Percentiles rank a stretch among this genome's conserved stretches.
Conservation (phyloP, 2,888 invertebrate genomes). For the Machimus rusticus region DNA sequence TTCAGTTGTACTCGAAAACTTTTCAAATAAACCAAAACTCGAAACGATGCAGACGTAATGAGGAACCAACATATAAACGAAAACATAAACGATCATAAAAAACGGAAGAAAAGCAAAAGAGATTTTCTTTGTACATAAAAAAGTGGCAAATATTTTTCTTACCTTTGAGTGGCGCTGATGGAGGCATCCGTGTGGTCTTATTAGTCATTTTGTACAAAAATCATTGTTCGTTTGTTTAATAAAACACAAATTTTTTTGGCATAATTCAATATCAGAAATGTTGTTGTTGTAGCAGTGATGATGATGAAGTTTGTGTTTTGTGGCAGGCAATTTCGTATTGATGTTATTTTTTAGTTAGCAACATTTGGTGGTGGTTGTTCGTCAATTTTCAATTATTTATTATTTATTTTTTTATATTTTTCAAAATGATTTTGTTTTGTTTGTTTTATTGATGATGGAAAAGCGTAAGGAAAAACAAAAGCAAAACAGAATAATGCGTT, state of each 20-base stretch:
- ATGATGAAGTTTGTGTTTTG: slow-evolving; percentile 21
- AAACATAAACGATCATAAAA: slow-evolving; percentile 46
- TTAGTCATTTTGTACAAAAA: slow-evolving; percentile 35
- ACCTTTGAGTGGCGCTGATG: slow-evolving; percentile 63
- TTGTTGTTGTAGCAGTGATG: slow-evolving; percentile 6
- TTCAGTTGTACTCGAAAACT: background rate
- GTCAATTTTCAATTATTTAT: slow-evolving; percentile 36
- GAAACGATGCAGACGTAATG: slow-evolving; percentile 41
- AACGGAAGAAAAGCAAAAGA: slow-evolving; percentile 26
- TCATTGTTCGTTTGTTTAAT: background rate
- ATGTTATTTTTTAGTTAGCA: background rate
- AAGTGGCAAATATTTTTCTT: slow-evolving; percentile 52
- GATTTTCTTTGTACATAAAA: slow-evolving; percentile 16
- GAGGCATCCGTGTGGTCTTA: slow-evolving; percentile 62
- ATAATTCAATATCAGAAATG: slow-evolving; percentile 3
- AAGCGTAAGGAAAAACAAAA: slow-evolving; percentile 49
- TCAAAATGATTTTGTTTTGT: slow-evolving; percentile 44
- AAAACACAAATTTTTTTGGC: slow-evolving; percentile 12
- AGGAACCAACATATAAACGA: slow-evolving; percentile 46
- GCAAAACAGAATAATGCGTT: slow-evolving; percentile 42
- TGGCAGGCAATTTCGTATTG: slow-evolving; percentile 7
- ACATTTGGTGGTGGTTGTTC: background rate
- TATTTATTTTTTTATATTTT: slow-evolving; percentile 32
- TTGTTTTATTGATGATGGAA: slow-evolving; percentile 49
- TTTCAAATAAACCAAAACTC: slow-evolving; percentile 45